Base-by-base conservation (phyloP, 2,888 invertebrate genomes). In the Lydus trimaculatus region DNA sequence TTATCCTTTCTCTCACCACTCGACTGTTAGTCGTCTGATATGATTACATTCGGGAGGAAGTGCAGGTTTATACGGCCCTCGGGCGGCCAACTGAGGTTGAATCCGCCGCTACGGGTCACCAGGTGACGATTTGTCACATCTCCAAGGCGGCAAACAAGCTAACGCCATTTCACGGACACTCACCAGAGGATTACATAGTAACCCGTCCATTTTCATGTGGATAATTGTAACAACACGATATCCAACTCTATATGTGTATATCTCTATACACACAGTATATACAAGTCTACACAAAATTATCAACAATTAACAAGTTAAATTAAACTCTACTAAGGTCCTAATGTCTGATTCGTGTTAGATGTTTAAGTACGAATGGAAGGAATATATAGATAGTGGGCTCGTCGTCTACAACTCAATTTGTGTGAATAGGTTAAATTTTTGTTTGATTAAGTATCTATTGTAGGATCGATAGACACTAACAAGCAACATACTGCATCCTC, bases 41-140 rank as follows among this genome's bases (percentile, higher is more conserved):
- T 81, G 81, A 82, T 82, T 81, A 81, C 81, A 78, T 81, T 78
- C 77, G 80, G 77, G 78, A 79, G 79, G 78, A 76, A 77, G 69
- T 72, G 67, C 77, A 77, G 79, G 81, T 82, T 83, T 83, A 82
- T 82, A 83, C 79, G 79, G 81, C 81, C 78, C 83, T 82, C 84
- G 69, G 72, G 83, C 78, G 83, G 72, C 80, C 78, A 74, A 79
- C 79, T 78, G 82, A 81, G 82, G 82, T 83, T 80, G 81, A 78
- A 80, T 80, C 77, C 79, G 77, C 73, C 81, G 80, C 80, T 81
- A 83, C 83, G 82, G 85, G 85, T 84, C 85, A 84, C 85, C 84
- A 83, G 85, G 85, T 85, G 85, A 84, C 85, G 83, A 85, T 85
- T 85, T 85, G 85, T 85, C 85, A 85, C 84, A 82, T 83, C 83